phyloP scores from a whole-genome alignment of 1,140 invertebrate genomes.

The Cydia fagiglandana region DNA sequence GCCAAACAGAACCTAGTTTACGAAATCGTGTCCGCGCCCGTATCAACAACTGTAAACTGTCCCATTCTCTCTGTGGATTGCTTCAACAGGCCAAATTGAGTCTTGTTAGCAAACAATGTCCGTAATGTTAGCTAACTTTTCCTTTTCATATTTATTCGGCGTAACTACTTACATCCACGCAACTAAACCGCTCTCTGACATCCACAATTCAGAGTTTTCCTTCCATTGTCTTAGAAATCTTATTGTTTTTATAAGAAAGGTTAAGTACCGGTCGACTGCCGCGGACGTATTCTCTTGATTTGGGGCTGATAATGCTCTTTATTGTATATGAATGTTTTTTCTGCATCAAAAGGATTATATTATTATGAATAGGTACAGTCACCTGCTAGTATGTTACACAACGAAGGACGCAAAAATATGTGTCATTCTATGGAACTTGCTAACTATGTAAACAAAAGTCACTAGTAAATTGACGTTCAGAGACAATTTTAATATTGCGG shows the following conservation, averaged over 20 bases:
- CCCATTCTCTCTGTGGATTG: neutral
- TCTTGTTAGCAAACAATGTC: neutral
- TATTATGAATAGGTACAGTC: no score
- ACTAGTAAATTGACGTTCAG: no score
- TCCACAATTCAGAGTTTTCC: neutral
- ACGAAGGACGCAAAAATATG: no score
- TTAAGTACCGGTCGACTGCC: conserved; percentile 25
- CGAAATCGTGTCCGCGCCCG: neutral
- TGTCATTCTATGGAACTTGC: no score
- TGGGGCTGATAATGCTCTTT: conserved; percentile 20
- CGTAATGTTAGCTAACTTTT: conserved; percentile 1
- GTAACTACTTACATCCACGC: neutral
- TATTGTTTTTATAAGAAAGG: conserved; percentile 30
- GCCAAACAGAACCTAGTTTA: neutral
- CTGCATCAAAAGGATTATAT: neutral
- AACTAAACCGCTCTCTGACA: neutral
- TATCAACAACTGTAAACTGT: neutral
- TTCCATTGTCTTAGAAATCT: conserved; percentile 18
- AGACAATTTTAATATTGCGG: no score
- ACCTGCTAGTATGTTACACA: no score
- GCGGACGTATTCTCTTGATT: conserved; percentile 21
- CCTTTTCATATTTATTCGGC: neutral
- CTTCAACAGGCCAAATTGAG: neutral
- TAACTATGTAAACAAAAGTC: no score
- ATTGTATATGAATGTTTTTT: neutral